Conservation (phyloP, 2,797 vertebrate species). For the Sternotherus odoratus region DNA sequence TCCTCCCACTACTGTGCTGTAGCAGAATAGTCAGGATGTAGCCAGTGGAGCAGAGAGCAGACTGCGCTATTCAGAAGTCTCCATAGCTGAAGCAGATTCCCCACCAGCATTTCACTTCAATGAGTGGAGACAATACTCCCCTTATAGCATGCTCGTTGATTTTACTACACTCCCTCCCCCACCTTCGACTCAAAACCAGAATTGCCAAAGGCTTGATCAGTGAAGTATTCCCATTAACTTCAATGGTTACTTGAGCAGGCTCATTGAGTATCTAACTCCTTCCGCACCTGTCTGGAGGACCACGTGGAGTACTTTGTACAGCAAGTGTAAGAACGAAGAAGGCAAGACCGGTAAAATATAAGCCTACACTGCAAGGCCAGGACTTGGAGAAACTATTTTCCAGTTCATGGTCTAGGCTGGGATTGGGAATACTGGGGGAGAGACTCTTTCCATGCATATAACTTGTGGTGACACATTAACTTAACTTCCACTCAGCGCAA, state of each 20-base stretch:
- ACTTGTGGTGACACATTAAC: background rate
- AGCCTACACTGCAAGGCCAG: background rate
- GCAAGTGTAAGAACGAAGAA: background rate
- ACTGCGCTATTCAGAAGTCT: background rate
- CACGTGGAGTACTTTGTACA: background rate
- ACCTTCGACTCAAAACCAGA: background rate
- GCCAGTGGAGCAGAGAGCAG: background rate
- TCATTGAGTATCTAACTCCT: background rate
- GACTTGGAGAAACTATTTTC: background rate
- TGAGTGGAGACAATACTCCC: background rate
- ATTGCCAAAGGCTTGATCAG: background rate
- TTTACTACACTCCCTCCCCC: background rate
- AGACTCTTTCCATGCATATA: background rate
- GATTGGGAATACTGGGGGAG: background rate
- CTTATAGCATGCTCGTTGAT: background rate
- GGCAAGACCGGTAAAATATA: background rate
- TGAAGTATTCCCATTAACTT: background rate
- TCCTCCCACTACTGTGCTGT: background rate
- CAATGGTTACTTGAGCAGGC: background rate
- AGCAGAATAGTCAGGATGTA: background rate
- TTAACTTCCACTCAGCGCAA: background rate
- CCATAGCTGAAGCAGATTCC: background rate
- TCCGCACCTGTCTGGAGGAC: background rate
- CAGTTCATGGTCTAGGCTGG: background rate
- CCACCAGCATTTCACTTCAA: background rate